Conservation (phyloP, 1,140 invertebrate genomes). For the Drosophila sp. region DNA sequence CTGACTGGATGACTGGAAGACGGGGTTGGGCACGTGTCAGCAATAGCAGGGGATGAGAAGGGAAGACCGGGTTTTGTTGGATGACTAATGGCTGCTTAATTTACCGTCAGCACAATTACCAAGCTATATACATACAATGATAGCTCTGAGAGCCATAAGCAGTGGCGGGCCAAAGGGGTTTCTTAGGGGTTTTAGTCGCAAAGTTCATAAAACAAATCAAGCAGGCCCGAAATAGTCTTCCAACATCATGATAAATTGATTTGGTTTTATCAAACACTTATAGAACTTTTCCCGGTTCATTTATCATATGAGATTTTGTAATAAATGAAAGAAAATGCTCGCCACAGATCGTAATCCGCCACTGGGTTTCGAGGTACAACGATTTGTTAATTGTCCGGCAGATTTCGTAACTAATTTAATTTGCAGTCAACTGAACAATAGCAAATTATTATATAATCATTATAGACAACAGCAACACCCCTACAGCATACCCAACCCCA, state of each 20-base stretch:
- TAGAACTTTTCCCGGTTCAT: no score
- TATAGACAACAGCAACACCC: slow-evolving; percentile 24
- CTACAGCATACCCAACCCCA: background rate
- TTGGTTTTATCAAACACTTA: no score
- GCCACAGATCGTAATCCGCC: background rate
- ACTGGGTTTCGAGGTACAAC: background rate
- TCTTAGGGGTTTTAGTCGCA: background rate
- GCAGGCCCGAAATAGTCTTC: background rate
- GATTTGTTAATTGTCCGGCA: slow-evolving; percentile 49
- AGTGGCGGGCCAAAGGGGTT: background rate
- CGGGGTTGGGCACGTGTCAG: slow-evolving; percentile 33
- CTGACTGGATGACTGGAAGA: background rate
- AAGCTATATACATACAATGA: slow-evolving; percentile 21
- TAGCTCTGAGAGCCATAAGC: background rate
- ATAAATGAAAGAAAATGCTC: no score
- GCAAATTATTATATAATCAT: slow-evolving; percentile 75
- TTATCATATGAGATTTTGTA: no score
- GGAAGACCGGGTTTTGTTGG: background rate
- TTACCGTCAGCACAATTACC: slow-evolving; percentile 61
- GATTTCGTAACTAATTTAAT: slow-evolving; percentile 52
- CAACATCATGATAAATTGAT: background rate
- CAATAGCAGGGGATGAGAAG: background rate
- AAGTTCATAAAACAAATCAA: background rate
- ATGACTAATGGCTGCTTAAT: slow-evolving; percentile 53
- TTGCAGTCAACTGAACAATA: slow-evolving; percentile 56